These are phyloP conservation scores for Bombycilla garrulus DNA, from an alignment of 2,113 vertebrate species.

Conservation along the genomic window DNA sequence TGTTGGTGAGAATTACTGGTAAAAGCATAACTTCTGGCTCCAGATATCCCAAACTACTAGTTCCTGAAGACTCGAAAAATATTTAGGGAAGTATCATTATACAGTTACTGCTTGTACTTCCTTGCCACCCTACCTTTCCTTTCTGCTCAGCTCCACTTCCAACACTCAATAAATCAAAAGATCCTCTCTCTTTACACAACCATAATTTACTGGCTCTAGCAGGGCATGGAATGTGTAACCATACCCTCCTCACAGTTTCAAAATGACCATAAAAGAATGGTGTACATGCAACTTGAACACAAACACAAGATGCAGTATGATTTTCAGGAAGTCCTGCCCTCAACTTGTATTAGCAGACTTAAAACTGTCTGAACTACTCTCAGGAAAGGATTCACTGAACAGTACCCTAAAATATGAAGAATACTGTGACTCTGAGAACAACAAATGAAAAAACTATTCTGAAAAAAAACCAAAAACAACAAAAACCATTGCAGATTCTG, in stretches of 20 bases:
- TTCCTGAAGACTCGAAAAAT: no score
- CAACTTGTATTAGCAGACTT: neutral
- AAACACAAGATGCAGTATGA: neutral
- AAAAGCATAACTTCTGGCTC: neutral
- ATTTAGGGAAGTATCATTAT: no score
- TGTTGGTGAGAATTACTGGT: neutral
- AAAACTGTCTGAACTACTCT: neutral
- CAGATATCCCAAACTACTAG: no score
- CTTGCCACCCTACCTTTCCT: neutral
- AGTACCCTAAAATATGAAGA: neutral
- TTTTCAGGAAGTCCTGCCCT: neutral
- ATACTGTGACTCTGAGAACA: neutral
- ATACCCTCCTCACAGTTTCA: neutral
- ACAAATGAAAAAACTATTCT: neutral
- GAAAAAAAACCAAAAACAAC: neutral
- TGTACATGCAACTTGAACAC: neutral
- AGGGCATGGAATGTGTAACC: neutral
- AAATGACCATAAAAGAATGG: neutral
- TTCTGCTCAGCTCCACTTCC: neutral
- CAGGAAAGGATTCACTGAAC: neutral
- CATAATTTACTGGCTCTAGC: neutral
- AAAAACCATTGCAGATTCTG: neutral
- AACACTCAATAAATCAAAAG: neutral
- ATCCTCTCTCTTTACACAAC: neutral
- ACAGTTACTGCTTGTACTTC: no score